phyloP scores from a whole-genome alignment of 2,888 invertebrate genomes.

The Polymixis lichenea region DNA sequence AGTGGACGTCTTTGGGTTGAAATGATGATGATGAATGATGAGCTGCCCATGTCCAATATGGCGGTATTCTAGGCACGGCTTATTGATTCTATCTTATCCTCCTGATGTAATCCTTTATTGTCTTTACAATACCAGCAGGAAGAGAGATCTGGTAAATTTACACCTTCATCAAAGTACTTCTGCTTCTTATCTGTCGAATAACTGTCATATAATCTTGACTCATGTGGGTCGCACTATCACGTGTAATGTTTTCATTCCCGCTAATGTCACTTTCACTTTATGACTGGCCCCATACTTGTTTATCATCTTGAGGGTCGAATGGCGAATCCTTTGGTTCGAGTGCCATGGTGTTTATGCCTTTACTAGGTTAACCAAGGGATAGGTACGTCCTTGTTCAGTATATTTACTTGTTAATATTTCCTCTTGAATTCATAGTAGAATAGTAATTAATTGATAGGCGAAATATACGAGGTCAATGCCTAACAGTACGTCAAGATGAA shows the following conservation, averaged over 20 bases:
- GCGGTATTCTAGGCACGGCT: background rate
- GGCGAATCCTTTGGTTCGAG: slow-evolving; percentile 41
- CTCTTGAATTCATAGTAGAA: background rate
- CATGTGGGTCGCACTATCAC: slow-evolving; percentile 57
- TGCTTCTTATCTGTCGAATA: slow-evolving; percentile 40
- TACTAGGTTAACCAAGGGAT: slow-evolving; percentile 22
- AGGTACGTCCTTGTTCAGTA: slow-evolving; percentile 15
- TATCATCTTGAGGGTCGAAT: slow-evolving; percentile 60
- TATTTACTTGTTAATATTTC: slow-evolving; percentile 24
- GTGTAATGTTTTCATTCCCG: slow-evolving; percentile 63
- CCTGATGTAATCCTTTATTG: background rate
- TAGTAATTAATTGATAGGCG: background rate
- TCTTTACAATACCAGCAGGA: background rate
- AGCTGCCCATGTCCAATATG: background rate
- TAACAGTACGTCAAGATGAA: background rate
- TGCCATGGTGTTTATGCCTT: slow-evolving; percentile 49
- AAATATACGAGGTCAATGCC: background rate
- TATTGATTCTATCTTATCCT: background rate
- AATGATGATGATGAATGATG: too few relatives aligned
- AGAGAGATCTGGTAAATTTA: background rate
- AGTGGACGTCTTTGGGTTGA: too few relatives aligned
- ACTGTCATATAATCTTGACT: slow-evolving; percentile 46
- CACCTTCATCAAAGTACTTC: slow-evolving; percentile 24
- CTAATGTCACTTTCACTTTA: slow-evolving; percentile 66
- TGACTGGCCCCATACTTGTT: slow-evolving; percentile 53